phyloP scores from a whole-genome alignment of 2,113 vertebrate genomes.

The Suncus etruscus region DNA sequence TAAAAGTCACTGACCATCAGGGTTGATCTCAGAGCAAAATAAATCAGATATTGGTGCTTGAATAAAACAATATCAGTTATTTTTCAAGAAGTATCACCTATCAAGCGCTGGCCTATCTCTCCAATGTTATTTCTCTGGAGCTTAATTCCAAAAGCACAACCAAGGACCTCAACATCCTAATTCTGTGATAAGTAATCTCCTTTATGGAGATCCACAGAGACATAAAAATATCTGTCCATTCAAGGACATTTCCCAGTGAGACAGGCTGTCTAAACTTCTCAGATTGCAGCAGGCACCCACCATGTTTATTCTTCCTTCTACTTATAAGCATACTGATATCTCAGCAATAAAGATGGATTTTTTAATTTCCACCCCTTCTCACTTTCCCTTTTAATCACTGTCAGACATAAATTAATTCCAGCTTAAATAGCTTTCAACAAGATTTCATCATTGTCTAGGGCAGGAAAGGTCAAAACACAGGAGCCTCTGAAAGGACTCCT shows the following conservation, averaged over 20 bases:
- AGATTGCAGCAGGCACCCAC: constrained; percentile 87
- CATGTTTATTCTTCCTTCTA: constrained; percentile 85
- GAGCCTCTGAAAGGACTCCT: constrained; percentile 81
- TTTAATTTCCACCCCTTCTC: constrained; percentile 87
- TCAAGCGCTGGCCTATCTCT: not conserved
- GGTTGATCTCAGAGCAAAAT: not conserved
- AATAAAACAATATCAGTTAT: not conserved
- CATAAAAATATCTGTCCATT: constrained; percentile 79
- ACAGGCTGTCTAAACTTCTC: constrained; percentile 81
- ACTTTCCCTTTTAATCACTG: constrained; percentile 89
- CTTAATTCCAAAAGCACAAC: constrained; percentile 45
- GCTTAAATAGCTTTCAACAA: constrained; percentile 87
- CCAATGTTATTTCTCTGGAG: not conserved
- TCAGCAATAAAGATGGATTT: constrained; percentile 90
- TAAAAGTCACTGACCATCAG: not conserved
- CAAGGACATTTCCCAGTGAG: constrained; percentile 84
- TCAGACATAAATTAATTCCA: constrained; percentile 89
- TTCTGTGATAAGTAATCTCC: constrained; percentile 75
- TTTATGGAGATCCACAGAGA: constrained; percentile 62
- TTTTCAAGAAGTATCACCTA: constrained; percentile 4
- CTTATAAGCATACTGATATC: constrained; percentile 87
- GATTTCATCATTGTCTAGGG: constrained; percentile 83
- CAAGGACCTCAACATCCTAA: constrained; percentile 38
- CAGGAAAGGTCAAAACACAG: constrained; percentile 84
- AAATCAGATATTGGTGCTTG: not conserved